Base-by-base conservation (phyloP, 1,140 invertebrate species). In the Pissodes strobi region DNA sequence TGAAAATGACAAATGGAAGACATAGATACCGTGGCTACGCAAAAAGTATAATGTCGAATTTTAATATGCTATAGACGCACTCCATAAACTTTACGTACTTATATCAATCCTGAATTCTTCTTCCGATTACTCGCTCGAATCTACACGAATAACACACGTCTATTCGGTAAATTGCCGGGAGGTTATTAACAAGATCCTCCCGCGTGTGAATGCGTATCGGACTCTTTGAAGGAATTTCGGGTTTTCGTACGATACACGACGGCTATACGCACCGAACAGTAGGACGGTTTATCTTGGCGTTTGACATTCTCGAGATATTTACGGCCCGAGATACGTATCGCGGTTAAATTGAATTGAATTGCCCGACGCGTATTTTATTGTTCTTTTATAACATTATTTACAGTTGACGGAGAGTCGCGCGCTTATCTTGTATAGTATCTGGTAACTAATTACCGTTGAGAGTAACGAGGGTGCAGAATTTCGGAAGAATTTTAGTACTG, bases 291-390 rank as follows among this genome's bases (percentile, higher is more conserved):
- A 62, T 62, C 60, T 62, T 53, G 60, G 60, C 60, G 38, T 64
- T 64, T 64, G 62, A 64, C 62, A 64, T 58, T 58, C 62, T 56
- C 49, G 62, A 64, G 52, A 58, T 64, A 64, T 64, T 64, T 64
- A 64, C 62, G 57, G 49, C 62, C 52, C 18, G 37, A 64, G 62
- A 64, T 64, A 57, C 21, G 52, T 10, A 64, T 64, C 62, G 37
- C 52, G 52, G 53, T 64, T 58, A 64, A 64, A 64, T 64, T 64
- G 62, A 64, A 64, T 64, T 64, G 62, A 64, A 64, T 64, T 64
- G 53, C 52, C 45, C 52, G 34, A 58, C 52, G 62, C 62, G 46
- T 58, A 64, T 58, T 58, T 64, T 64, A 56, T 58, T 64, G 49
- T 64, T 64, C 62, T 55, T 64, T 64, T 64, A 62, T 62, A 41